These are phyloP conservation scores for Antheraea assamensis DNA, from an alignment of 2,888 invertebrate species.

Conservation along the genomic window DNA sequence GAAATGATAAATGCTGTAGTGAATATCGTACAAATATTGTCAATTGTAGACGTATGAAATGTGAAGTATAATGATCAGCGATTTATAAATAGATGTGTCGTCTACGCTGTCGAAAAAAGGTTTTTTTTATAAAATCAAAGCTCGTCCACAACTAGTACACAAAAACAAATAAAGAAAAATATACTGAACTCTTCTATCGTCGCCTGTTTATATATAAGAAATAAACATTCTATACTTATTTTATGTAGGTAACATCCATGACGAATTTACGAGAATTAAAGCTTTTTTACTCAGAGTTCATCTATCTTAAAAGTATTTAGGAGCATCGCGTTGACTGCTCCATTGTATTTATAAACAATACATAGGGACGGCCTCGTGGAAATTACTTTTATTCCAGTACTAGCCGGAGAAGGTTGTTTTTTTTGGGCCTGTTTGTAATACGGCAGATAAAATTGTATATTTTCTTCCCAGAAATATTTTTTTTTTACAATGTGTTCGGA, in stretches of 20 bases:
- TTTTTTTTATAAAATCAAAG: too few relatives aligned
- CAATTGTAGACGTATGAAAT: too few relatives aligned
- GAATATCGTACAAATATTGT: too few relatives aligned
- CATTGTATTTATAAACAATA: constrained; percentile 72
- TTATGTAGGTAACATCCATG: not conserved
- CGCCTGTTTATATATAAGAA: too few relatives aligned
- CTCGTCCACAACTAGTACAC: too few relatives aligned
- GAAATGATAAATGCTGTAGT: too few relatives aligned
- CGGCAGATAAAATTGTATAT: not conserved
- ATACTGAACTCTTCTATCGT: too few relatives aligned
- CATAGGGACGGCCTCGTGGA: constrained; percentile 35
- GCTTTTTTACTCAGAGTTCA: not conserved
- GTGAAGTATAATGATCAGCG: too few relatives aligned
- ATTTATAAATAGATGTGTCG: too few relatives aligned
- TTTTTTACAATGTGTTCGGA: not conserved
- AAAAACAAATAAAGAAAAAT: too few relatives aligned
- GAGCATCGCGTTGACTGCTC: constrained; percentile 75
- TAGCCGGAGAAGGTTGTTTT: not conserved
- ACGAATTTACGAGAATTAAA: not conserved
- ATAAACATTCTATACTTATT: too few relatives aligned
- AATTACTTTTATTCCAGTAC: constrained; percentile 12
- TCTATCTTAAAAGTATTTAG: constrained; percentile 37
- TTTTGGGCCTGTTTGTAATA: not conserved
- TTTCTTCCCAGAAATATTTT: not conserved
- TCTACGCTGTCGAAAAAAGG: too few relatives aligned